These are phyloP conservation scores for Cuniculus paca DNA, from an alignment of 2,797 vertebrate species.

Conservation along the genomic window DNA sequence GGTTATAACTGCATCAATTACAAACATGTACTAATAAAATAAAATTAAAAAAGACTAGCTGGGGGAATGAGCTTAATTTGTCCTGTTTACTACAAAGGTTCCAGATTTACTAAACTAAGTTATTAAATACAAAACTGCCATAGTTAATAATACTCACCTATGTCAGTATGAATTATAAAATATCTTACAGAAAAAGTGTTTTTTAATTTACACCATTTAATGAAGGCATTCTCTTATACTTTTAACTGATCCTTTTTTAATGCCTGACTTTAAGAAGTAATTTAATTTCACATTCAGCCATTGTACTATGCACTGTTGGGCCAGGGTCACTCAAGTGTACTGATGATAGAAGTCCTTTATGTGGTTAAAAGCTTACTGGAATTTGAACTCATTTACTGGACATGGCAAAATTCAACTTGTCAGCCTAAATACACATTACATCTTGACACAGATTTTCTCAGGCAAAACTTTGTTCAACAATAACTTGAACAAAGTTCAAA, in stretches of 20 bases:
- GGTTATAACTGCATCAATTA: too few species aligned
- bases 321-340: background rate
- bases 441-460: constrained; percentile 48
- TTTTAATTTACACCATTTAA: background rate
- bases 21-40: too few species aligned
- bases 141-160: background rate
- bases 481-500: background rate
- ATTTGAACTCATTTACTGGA: constrained; percentile 42
- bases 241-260: background rate
- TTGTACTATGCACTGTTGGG: background rate
- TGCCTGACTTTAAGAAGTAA: background rate
- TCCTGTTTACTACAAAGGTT: background rate
- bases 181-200: background rate
- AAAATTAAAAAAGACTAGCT: too few species aligned
- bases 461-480: background rate
- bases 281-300: constrained; percentile 29
- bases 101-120: background rate
- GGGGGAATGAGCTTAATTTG: background rate
- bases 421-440: background rate
- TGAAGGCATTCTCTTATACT: background rate
- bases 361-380: constrained; percentile 56
- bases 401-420: background rate
- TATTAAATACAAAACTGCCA: background rate
- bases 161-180: background rate
- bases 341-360: constrained; percentile 55